Conservation (phyloP, 92 coral and sea anemone genomes). For the Zoanthus solanderi region DNA sequence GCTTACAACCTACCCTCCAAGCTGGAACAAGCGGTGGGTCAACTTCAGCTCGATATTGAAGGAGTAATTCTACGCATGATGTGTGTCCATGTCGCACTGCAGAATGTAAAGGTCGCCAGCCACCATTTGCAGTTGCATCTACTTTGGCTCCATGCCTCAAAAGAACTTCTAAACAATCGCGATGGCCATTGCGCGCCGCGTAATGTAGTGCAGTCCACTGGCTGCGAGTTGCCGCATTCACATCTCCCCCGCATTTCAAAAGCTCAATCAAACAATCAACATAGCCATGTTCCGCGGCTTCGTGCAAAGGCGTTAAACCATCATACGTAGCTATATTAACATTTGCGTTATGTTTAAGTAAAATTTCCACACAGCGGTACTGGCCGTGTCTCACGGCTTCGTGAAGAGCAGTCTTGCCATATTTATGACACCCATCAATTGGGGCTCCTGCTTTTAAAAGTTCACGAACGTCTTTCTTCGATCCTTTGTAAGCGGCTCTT, state of each 20-base stretch:
- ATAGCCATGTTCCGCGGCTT: constrained; percentile 98
- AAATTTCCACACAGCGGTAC: constrained; percentile 93
- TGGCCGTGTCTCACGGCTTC: constrained; percentile 99
- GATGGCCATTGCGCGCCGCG: constrained; percentile 98
- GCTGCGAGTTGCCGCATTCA: constrained; percentile 93
- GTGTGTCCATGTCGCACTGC: constrained; percentile 99
- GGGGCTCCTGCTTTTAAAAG: constrained; percentile 97
- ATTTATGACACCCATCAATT: constrained; percentile 96
- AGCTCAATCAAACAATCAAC: constrained; percentile 97
- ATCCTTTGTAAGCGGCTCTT: constrained; percentile 98
- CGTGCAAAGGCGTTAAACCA: constrained; percentile 96
- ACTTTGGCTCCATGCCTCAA: constrained; percentile 96
- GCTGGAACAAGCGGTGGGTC: constrained; percentile 96
- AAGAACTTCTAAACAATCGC: constrained; percentile 95
- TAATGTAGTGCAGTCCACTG: constrained; percentile 99
- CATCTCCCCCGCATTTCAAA: constrained; percentile 94
- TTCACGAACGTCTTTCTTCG: constrained; percentile 94
- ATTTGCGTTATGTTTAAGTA: constrained; percentile 94
- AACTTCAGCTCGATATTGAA: constrained; percentile 91
- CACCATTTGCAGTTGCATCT: constrained; percentile 98
- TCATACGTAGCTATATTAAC: constrained; percentile 98
- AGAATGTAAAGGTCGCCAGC: constrained; percentile 97
- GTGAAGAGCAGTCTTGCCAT: constrained; percentile 99
- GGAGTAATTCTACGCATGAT: constrained; percentile 91
- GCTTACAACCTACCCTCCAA: constrained; percentile 84